These are phyloP conservation scores for Nephrotoma flavescens DNA, from an alignment of 2,888 invertebrate genomes.

Conservation along the genomic window DNA sequence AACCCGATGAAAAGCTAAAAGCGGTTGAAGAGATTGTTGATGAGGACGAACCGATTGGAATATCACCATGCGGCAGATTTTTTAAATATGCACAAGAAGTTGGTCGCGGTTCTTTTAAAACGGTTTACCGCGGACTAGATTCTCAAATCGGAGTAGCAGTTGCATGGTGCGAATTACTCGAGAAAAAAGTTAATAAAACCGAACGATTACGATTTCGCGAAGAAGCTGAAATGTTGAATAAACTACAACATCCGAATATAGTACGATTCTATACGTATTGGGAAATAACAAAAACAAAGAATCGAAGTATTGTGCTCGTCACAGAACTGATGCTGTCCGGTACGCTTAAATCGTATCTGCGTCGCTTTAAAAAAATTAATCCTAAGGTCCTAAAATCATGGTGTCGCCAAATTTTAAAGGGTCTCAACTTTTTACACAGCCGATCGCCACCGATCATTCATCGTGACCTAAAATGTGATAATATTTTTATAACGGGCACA, in stretches of 20 bases:
- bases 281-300: constrained; percentile 85
- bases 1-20: constrained; percentile 21
- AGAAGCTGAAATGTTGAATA: constrained; percentile 98
- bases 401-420: constrained; percentile 98
- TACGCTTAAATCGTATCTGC: constrained; percentile 92
- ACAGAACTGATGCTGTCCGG: constrained; percentile 99
- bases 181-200: constrained; percentile 92
- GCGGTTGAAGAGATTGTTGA: constrained; percentile 52
- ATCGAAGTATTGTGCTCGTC: constrained; percentile 95
- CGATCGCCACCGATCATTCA: constrained; percentile 94
- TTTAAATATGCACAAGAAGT: constrained; percentile 98
- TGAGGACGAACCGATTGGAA: constrained; percentile 83
- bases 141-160: constrained; percentile 97
- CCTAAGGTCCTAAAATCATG: constrained; percentile 97
- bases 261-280: constrained; percentile 98
- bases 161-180: constrained; percentile 98
- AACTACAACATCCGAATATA: constrained; percentile 95
- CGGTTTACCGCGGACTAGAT: constrained; percentile 94
- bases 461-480: constrained; percentile 93
- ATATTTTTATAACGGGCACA: constrained; percentile 98
- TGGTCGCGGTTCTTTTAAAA: constrained; percentile 97
- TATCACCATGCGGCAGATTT: constrained; percentile 89
- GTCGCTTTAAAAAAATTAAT: constrained; percentile 94
- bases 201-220: constrained; percentile 91
- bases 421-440: constrained; percentile 92